These are phyloP conservation scores for Hoplodrina blanda DNA, from an alignment of 2,888 invertebrate species.

Conservation along the genomic window DNA sequence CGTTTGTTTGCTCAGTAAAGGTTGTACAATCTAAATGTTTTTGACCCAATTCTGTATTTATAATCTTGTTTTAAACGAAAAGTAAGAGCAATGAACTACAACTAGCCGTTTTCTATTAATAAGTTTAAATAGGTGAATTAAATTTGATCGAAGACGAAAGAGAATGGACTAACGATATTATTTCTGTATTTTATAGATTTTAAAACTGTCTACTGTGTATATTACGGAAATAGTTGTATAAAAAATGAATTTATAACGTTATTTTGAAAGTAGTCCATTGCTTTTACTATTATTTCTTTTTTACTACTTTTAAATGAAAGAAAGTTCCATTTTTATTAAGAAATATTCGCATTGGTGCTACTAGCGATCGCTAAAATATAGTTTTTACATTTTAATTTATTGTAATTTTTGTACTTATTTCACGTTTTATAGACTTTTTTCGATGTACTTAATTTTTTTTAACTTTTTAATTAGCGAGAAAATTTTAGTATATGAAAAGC, in stretches of 20 bases:
- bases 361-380: conserved; percentile 78
- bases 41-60: conserved; percentile 62
- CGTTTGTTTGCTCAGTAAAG: conserved; percentile 86
- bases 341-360: conserved; percentile 86
- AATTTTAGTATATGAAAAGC: conserved; percentile 74
- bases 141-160: conserved; percentile 18
- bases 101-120: conserved; percentile 26
- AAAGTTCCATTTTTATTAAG: conserved; percentile 66
- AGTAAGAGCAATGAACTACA: conserved; percentile 59
- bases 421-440: conserved; percentile 66
- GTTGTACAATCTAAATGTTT: conserved; percentile 78
- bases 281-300: conserved; percentile 29
- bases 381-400: conserved; percentile 65
- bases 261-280: conserved; percentile 16
- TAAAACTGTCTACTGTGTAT: not conserved
- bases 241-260: not conserved
- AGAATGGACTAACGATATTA: conserved; percentile 12
- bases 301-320: conserved; percentile 50
- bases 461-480: conserved; percentile 71
- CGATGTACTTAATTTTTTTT: conserved; percentile 82
- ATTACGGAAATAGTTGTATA: too few relatives aligned
- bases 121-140: conserved; percentile 20
- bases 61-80: conserved; percentile 47
- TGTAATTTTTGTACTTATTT: conserved; percentile 67
- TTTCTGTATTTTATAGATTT: conserved; percentile 7